Base-by-base conservation (phyloP, 2,888 invertebrate genomes). In the Cordilura impudica region DNA sequence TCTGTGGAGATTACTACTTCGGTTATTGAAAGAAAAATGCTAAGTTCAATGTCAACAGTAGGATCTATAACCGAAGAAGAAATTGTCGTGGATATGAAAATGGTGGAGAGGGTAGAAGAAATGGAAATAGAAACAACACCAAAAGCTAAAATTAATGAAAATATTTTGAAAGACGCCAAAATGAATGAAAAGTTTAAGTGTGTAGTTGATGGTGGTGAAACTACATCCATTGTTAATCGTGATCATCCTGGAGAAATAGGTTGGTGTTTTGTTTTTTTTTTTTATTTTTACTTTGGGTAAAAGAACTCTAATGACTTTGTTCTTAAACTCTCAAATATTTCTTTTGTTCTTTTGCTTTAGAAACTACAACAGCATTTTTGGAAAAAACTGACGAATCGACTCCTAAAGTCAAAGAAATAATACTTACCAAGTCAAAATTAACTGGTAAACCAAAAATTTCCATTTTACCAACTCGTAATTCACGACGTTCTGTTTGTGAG, bases 1-100 rank as follows among this genome's bases (percentile, higher is more conserved):
- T 82, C 83, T 0, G 81, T 83, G 1, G 85, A 86, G 63, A 73
- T 67, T 31, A 65, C 80, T 3, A 83, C 83, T 1, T 83, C 84
- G 4, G 82, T 85, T 3, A 84, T 85, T 21, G 85, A 85, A 18
- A 79, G 75, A 18, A 85, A 85, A 53, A 83, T 83, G 3, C 16
- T 85, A 16, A 67, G 66, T 6, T 73, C 71, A 0, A 70, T 83
- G 14, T 72, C 63, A 1, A 81, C 82, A 14, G 53, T 70, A 0
- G 81, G 82, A 35, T 49, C 43, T 0, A 18, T 35, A 23, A 56
- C 21, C 0, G 84, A 86, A 0, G 79, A 78, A 14, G 81, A 83
- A 0, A 5, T 35, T 31, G 31, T 26, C 14, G 51, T 47, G 23
- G 56, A 60, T 10, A n/a, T 60, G 16, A 58, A 70, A 14, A 51